Conservation (phyloP, 2,888 invertebrate genomes). For the Maniola hyperantus region DNA sequence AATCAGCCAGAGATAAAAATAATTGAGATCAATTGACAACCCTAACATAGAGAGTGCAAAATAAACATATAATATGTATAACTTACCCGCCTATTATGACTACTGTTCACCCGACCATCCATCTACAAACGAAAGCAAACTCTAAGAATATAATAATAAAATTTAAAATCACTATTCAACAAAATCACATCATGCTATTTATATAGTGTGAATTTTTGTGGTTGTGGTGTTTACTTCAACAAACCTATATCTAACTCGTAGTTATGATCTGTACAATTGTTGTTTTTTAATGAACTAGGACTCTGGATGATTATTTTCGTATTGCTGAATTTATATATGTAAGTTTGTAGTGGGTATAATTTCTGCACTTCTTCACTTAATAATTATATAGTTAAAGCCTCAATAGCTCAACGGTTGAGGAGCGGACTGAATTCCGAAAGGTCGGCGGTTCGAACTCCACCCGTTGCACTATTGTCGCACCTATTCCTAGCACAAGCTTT, state of each 20-base stretch:
- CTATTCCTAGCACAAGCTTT: too few species aligned
- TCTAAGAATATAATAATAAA: conserved; percentile 65
- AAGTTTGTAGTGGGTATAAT: too few species aligned
- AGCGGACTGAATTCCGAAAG: too few species aligned
- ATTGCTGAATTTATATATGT: too few species aligned
- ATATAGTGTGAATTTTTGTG: conserved; percentile 18
- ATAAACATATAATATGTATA: conserved; percentile 58
- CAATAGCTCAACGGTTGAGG: too few species aligned
- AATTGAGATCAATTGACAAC: neutral
- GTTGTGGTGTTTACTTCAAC: neutral
- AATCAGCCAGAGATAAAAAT: neutral
- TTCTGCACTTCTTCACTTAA: too few species aligned
- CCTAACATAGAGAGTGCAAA: conserved; percentile 36
- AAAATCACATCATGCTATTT: conserved; percentile 45
- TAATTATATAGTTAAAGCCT: too few species aligned
- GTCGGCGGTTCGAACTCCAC: too few species aligned
- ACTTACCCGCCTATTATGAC: conserved; percentile 83
- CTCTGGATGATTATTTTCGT: too few species aligned
- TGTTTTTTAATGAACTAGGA: too few species aligned
- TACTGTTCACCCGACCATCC: conserved; percentile 82
- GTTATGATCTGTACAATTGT: neutral
- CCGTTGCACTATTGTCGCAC: too few species aligned
- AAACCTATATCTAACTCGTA: neutral
- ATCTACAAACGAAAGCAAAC: conserved; percentile 82
- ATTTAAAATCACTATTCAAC: conserved; percentile 45